Base-by-base conservation (phyloP, 2,888 invertebrate species). In the Lasioglossum lativentre region DNA sequence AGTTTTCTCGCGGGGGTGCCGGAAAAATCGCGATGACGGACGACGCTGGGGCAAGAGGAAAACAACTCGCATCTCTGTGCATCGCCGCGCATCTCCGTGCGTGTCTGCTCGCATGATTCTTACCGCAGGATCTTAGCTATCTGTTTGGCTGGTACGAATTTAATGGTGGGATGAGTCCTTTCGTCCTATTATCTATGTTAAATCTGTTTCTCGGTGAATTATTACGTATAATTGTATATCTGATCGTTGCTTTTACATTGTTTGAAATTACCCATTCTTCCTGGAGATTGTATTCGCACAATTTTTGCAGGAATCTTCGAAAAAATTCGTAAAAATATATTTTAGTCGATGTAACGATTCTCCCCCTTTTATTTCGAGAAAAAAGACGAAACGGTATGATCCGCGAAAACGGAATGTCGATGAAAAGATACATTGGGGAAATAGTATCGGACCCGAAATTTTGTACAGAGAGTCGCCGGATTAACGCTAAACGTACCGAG, bases 21-120 rank as follows among this genome's bases (percentile, higher is more conserved):
- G 68, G 78, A 75, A 78, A 79, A 79, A 83, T 40, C 74, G n/a
- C 34, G 23, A 23, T 52, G 56, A 56, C 83, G 56, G 66, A 63
- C 59, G 38, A 74, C 71, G 72, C 75, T 23, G 72, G 68, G 74
- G 23, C 47, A 73, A 40, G 74, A 19, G 73, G 71, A 68, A 73
- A 86, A 77, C 85, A 84, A 90, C 89, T 86, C 74, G 83, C 89
- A 88, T 88, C 85, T 66, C 84, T 4, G 0, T 10, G 56, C n/a
- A n/a, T 56, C 56, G 23, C 23, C 23, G 56, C n/a, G 23, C 6
- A 23, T 52, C 23, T 23, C 23, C 4, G n/a, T n/a, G 12, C n/a
- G n/a, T 56, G n/a, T n/a, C 56, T n/a, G 40, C n/a, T n/a, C 5
- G n/a, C 38, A n/a, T 23, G 23, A 40, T 70, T 40, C 70, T 40